phyloP scores from a whole-genome alignment of 2,113 vertebrate species.

The Gnathonemus longibarbis region DNA sequence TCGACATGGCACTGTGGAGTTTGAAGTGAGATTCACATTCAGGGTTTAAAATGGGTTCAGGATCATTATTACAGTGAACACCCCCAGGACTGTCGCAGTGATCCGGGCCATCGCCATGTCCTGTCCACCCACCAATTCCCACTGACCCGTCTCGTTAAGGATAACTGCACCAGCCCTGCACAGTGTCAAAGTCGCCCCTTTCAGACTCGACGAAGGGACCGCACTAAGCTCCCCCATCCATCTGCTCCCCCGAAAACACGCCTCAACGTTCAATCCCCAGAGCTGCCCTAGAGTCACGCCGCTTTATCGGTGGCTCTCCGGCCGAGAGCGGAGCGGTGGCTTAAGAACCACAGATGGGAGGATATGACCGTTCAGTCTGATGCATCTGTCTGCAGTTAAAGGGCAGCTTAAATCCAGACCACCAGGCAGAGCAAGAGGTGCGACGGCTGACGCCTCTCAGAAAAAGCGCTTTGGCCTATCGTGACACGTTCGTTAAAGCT shows the following conservation, averaged over 20 bases:
- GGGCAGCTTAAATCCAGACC: neutral
- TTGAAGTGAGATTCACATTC: neutral
- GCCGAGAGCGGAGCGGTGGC: neutral
- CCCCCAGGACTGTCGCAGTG: neutral
- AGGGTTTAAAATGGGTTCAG: neutral
- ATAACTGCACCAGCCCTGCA: neutral
- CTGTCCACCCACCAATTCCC: neutral
- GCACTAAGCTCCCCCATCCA: neutral
- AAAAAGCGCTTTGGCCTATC: neutral
- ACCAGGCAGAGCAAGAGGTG: neutral
- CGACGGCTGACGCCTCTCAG: neutral
- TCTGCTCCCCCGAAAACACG: neutral
- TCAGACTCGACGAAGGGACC: neutral
- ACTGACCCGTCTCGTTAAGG: neutral
- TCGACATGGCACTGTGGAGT: neutral
- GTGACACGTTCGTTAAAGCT: neutral
- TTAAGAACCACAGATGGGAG: neutral
- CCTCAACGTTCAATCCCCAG: neutral
- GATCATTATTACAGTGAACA: neutral
- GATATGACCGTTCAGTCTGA: neutral
- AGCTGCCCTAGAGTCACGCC: neutral
- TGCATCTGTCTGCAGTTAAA: neutral
- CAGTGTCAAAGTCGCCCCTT: neutral
- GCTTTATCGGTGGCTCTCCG: neutral
- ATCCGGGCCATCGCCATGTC: neutral